These are phyloP conservation scores for Notolepis coatsorum DNA, from an alignment of 2,797 vertebrate species.

Conservation along the genomic window DNA sequence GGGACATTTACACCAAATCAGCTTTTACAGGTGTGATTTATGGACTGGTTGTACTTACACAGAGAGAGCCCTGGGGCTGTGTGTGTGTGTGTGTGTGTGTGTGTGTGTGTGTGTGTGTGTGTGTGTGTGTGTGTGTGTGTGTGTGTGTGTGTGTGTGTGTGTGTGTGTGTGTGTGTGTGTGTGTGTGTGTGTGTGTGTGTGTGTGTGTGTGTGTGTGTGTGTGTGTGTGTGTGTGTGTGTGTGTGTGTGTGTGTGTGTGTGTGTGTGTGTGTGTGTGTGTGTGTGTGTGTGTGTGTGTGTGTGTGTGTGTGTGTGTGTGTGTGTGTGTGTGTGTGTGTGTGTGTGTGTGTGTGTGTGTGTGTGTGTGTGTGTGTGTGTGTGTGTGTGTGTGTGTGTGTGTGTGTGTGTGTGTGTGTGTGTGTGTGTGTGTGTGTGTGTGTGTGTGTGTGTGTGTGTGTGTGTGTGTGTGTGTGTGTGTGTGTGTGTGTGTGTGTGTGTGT, in stretches of 20 bases:
- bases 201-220: constrained; percentile 5
- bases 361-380: too few relatives aligned
- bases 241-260: background rate
- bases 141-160: background rate
- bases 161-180: background rate
- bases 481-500: too few relatives aligned
- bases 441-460: too few relatives aligned
- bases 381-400: too few relatives aligned
- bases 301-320: too few relatives aligned
- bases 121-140: background rate
- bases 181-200: background rate
- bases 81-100: constrained; percentile 3
- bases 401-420: too few relatives aligned
- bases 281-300: background rate
- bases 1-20: constrained; percentile 71
- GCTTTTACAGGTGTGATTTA: constrained; percentile 77
- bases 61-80: constrained; percentile 3
- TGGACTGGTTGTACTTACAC: constrained; percentile 44
- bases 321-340: background rate
- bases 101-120: constrained; percentile 5
- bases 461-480: too few relatives aligned
- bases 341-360: background rate
- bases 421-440: too few relatives aligned
- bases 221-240: constrained; percentile 10
- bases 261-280: background rate